A percentile compares a stretch with the other conserved stretches of the same genome.
Evolutionary conservation across 2,797 vertebrate genomes (phyloP).

Genomic region (Rousettus madagascariensis): DNA sequence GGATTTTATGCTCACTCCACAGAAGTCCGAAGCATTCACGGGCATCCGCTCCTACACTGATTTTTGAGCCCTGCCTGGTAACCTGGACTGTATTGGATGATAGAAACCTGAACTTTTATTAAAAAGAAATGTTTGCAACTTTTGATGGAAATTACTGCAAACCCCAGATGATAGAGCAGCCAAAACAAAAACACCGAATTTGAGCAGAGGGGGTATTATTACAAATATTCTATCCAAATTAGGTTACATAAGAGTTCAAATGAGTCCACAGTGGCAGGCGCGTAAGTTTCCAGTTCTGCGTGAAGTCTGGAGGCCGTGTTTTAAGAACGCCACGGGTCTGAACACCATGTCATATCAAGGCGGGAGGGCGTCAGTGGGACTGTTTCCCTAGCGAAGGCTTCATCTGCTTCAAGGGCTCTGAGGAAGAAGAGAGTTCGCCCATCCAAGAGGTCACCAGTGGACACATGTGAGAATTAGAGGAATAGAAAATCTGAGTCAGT

Average conservation of each 20-base stretch:
- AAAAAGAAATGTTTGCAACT: slow-evolving; percentile 6
- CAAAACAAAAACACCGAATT: background rate
- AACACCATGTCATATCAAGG: background rate
- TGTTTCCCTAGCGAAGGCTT: background rate
- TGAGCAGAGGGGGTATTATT: background rate
- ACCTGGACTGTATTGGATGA: background rate
- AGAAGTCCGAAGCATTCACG: background rate
- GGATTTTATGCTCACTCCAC: background rate
- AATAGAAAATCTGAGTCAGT: background rate
- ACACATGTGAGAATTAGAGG: background rate
- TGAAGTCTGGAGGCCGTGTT: background rate
- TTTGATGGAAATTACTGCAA: background rate
- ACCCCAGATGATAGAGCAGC: background rate
- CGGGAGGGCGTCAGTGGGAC: too few species aligned
- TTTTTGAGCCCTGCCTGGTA: background rate
- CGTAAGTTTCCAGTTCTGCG: background rate
- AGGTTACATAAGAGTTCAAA: background rate
- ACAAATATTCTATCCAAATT: background rate
- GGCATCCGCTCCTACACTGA: background rate
- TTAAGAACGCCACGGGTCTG: background rate
- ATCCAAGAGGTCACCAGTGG: background rate
- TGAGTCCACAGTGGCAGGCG: background rate
- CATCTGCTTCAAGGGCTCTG: background rate
- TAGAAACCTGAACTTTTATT: background rate
- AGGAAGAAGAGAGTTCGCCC: background rate